These are phyloP conservation scores for Tricholauxania praeusta DNA, from an alignment of 2,888 invertebrate species.

Conservation along the genomic window DNA sequence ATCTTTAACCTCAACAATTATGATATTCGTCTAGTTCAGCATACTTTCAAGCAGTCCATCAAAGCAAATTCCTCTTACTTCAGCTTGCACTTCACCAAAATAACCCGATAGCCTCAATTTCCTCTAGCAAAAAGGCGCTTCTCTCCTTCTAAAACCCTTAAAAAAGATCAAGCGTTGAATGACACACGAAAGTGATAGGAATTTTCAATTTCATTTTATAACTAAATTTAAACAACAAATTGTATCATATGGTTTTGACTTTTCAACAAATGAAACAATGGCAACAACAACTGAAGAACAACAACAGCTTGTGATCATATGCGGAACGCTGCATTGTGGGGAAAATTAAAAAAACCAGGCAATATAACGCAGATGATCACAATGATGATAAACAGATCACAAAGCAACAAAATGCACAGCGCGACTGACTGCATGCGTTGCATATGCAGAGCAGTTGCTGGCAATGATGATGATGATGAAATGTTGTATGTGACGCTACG, in stretches of 20 bases:
- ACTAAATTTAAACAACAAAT: constrained; percentile 17
- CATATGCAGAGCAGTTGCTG: constrained; percentile 28
- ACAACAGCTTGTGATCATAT: background rate
- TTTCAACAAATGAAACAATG: background rate
- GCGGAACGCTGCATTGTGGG: constrained; percentile 15
- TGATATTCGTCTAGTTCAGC: too few relatives aligned
- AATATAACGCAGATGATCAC: background rate
- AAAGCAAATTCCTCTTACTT: too few relatives aligned
- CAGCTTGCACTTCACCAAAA: too few relatives aligned
- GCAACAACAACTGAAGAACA: background rate
- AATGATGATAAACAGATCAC: constrained; percentile 15
- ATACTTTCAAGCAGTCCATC: too few relatives aligned
- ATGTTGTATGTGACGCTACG: background rate
- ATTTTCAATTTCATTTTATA: background rate
- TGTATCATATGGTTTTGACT: too few relatives aligned
- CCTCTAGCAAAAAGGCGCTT: background rate
- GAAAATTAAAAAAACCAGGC: constrained; percentile 5
- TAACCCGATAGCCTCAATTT: too few relatives aligned
- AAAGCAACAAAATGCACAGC: background rate
- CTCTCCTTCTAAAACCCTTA: too few relatives aligned
- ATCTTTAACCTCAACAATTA: too few relatives aligned
- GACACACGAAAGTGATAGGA: too few relatives aligned
- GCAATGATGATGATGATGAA: background rate
- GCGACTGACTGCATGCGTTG: constrained; percentile 1
- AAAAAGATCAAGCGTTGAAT: too few relatives aligned